Base-by-base conservation (phyloP, 2,113 vertebrate genomes). In the Pelvicachromis taeniatus region DNA sequence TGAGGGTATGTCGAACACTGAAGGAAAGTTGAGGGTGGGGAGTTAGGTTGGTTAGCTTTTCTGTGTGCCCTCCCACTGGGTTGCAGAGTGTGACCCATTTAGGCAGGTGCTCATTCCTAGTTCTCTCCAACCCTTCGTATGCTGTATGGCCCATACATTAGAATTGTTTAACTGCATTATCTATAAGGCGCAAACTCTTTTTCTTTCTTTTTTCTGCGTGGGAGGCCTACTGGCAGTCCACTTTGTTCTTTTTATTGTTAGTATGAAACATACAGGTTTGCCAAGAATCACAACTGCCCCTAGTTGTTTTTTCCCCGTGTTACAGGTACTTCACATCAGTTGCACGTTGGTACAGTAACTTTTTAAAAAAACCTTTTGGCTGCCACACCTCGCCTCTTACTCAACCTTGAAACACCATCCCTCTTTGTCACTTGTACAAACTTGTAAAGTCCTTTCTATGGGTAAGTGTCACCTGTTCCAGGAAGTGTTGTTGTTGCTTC, bases 341-440 rank as follows among this genome's bases (percentile, higher is more conserved):
- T 82, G 8, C 82, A 89, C 70, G 58, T 88, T 40, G 2, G 78
- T 82, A 33, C 50, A 23, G 40, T 87, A 23, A 40, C 40, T 26
- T 73, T 63, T 53, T 78, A n/a, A n/a, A n/a, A n/a, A n/a, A 53
- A 16, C 31, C 78, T 73, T 63, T 53, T 78, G 17, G 23, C 58
- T 35, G 78, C 40, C 91, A 80, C 88, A 78, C 87, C 82, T 88
- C 53, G 11, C 23, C 53, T 91, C 61, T 86, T 70, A 82, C 81
- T 83, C 82, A 82, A n/a, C 21, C 79, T 68, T 61, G 77, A 89
- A 82, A 88, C 75, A 55, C 85, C 77, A 84, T 70, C 56, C 58
- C 61, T 45, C 82, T 90, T 84, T 94, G 92, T 95, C 94, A 93
- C 93, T 82, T 95, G 94, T 89, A 92, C 86, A 85, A 92, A 95